A percentile compares a stretch with the other conserved stretches of the same genome.
Evolutionary conservation across 2,888 invertebrate species (phyloP).

Genomic region (Sphecodes monilicornis): DNA sequence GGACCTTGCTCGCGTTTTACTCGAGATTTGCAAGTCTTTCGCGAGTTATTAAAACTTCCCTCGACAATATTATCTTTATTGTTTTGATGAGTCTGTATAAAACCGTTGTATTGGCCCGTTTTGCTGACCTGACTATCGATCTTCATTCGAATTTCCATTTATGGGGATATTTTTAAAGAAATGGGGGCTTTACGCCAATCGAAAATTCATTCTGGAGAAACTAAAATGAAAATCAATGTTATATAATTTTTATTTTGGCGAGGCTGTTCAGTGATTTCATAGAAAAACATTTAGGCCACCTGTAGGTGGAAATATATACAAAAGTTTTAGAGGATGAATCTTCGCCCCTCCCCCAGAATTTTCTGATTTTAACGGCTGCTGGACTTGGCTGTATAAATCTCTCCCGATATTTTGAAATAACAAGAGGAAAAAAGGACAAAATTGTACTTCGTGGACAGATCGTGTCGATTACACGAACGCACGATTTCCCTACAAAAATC

Average conservation of each 20-base stretch:
- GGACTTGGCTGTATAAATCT: no score
- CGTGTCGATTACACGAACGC: not conserved
- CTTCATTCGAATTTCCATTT: not conserved
- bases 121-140: no score
- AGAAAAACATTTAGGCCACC: not conserved
- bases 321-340: constrained; percentile 16
- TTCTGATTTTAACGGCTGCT: constrained; percentile 4
- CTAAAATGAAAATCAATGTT: no score
- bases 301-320: no score
- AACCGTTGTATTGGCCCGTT: not conserved
- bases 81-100: no score
- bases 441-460: not conserved
- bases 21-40: not conserved
- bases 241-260: no score
- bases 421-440: no score
- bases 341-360: constrained; percentile 24
- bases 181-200: no score
- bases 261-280: not conserved
- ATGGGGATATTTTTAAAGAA: not conserved
- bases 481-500: not conserved
- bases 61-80: not conserved
- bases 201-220: not conserved
- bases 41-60: not conserved
- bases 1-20: not conserved
- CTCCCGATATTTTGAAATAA: no score